A percentile compares a stretch with the other conserved stretches of the same genome.
Conservation (phyloP, 2,113 vertebrate genomes). For the Saguinus midas region DNA sequence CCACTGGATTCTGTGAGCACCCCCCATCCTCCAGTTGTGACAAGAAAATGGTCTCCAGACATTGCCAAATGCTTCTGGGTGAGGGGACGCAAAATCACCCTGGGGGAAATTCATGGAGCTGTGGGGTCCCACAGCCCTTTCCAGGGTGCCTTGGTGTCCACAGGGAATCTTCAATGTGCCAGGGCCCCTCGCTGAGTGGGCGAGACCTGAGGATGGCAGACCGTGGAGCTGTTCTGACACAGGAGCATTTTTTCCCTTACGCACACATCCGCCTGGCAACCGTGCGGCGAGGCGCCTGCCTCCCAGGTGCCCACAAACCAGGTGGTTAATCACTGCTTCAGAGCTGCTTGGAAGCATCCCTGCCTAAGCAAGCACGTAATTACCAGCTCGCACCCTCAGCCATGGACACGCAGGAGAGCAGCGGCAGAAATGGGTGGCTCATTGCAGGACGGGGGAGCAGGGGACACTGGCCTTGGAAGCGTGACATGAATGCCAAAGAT, state of each 20-base stretch:
- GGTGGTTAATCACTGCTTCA: not conserved
- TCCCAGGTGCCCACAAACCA: not conserved
- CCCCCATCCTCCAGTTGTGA: not conserved
- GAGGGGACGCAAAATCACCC: not conserved
- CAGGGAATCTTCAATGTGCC: too few relatives aligned
- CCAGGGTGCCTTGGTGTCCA: not conserved
- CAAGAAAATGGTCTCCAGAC: not conserved
- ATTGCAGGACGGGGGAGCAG: accelerated
- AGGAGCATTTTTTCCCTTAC: accelerated
- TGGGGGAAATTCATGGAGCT: not conserved
- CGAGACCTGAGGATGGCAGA: not conserved
- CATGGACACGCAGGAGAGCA: not conserved
- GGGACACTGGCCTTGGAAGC: not conserved
- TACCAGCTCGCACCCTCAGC: not conserved
- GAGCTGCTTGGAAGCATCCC: not conserved
- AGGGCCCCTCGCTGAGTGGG: not conserved
- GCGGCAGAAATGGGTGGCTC: not conserved
- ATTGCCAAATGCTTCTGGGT: not conserved
- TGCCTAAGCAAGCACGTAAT: not conserved
- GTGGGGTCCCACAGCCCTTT: not conserved
- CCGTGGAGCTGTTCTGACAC: not conserved
- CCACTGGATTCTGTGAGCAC: not conserved
- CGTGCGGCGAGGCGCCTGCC: accelerated
- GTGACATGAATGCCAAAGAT: not conserved
- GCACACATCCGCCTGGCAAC: accelerated